These are phyloP conservation scores for Colaptes auratus DNA, from an alignment of 2,113 vertebrate species.

Conservation along the genomic window DNA sequence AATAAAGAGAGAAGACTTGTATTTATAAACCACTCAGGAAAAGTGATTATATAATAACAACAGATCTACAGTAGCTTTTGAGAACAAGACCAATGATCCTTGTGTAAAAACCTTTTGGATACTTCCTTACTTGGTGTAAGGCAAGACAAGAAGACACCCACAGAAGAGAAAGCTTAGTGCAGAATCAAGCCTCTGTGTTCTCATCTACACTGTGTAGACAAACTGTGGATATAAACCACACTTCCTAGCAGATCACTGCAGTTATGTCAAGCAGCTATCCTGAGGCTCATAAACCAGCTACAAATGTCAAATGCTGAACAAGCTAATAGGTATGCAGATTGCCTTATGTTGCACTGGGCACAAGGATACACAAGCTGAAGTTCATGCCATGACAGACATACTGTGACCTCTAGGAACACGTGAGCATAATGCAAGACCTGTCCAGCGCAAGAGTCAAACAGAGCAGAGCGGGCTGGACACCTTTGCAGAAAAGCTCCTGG, in stretches of 20 bases:
- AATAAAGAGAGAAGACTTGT: background rate
- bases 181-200: background rate
- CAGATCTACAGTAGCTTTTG: background rate
- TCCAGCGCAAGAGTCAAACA: background rate
- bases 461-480: accelerated
- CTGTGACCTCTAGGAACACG: background rate
- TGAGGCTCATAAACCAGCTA: background rate
- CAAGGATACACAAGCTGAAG: background rate
- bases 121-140: background rate
- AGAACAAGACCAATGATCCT: background rate
- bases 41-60: background rate
- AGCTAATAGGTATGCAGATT: background rate
- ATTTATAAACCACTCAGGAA: accelerated
- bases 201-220: background rate
- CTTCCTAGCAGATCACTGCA: background rate
- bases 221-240: background rate
- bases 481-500: background rate
- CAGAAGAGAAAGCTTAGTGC: background rate
- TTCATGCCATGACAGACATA: background rate
- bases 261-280: background rate
- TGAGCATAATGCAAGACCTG: background rate
- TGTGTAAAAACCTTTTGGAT: background rate
- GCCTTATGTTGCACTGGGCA: background rate
- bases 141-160: accelerated
- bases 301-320: background rate